These are phyloP conservation scores for Halichondria panicea DNA, from an alignment of 37 sponge, comb jelly and placozoan genomes.

Conservation along the genomic window DNA sequence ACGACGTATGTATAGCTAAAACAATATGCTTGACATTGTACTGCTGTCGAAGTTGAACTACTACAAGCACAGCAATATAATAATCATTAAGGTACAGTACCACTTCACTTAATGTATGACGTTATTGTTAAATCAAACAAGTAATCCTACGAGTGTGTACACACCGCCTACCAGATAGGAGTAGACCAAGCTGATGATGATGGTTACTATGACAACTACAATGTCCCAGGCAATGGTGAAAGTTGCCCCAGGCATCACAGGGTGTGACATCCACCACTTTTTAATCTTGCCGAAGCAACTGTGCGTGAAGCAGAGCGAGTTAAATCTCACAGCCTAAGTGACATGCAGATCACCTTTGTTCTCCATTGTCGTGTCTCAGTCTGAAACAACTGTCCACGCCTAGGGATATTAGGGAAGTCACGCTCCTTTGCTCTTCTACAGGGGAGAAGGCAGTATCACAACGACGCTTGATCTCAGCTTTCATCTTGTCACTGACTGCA, in stretches of 20 bases:
- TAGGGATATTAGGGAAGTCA: no score
- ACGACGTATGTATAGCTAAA: no score
- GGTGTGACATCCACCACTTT: not conserved
- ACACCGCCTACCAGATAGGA: conserved; percentile 33
- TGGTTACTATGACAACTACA: conserved; percentile 1
- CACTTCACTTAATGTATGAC: no score
- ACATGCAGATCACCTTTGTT: not conserved
- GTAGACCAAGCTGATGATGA: conserved; percentile 39
- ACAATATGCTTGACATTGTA: no score
- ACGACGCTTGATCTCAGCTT: conserved; percentile 22
- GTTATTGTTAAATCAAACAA: no score
- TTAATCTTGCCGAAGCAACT: not conserved
- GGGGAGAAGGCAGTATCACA: conserved; percentile 46
- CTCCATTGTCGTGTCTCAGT: no score
- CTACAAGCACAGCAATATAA: not conserved
- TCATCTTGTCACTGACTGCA: conserved; percentile 24
- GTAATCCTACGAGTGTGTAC: no score
- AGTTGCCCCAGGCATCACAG: conserved; percentile 47
- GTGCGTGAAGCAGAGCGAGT: no score
- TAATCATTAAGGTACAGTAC: not conserved
- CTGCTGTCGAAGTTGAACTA: not conserved
- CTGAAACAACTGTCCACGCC: no score
- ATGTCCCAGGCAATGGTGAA: conserved; percentile 44
- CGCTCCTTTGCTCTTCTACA: no score
- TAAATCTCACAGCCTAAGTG: no score